Conservation (phyloP, 2,888 invertebrate species). For the Ormyrus rosae region DNA sequence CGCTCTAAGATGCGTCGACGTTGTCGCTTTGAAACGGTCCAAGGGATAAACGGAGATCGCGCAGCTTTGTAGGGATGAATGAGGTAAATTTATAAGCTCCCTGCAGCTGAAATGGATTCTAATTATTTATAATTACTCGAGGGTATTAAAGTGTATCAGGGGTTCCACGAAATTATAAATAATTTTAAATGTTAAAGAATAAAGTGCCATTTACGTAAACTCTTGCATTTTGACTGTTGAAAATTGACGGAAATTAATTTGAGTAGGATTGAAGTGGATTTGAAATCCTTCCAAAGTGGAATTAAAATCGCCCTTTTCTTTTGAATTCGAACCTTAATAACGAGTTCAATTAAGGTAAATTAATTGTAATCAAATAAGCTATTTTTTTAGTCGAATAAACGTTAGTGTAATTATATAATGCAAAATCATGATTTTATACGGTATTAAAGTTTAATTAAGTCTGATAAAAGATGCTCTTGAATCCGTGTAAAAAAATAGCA, state of each 20-base stretch:
- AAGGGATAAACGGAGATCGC: constrained; percentile 1
- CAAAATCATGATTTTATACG: no score
- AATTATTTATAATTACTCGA: no score
- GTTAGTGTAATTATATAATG: background rate
- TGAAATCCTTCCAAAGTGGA: constrained; percentile 37
- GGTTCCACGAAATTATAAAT: no score
- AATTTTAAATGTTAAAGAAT: no score
- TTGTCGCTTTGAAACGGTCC: background rate
- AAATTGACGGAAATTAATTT: constrained; percentile 50
- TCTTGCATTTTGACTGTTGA: constrained; percentile 19
- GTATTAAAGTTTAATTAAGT: no score
- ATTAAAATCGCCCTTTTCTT: constrained; percentile 26
- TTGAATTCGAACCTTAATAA: constrained; percentile 37
- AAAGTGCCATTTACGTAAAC: background rate
- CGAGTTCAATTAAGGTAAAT: constrained; percentile 46
- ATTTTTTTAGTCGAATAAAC: constrained; percentile 27
- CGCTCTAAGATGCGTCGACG: background rate
- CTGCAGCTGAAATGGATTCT: background rate
- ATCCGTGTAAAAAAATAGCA: no score
- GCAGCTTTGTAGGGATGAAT: constrained; percentile 6
- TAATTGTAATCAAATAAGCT: constrained; percentile 40
- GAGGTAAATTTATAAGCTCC: constrained; percentile 1
- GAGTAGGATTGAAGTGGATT: constrained; percentile 28
- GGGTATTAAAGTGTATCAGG: no score
- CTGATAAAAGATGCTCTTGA: no score